Conservation (phyloP, 2,113 vertebrate genomes). For the Aplodontia rufa region DNA sequence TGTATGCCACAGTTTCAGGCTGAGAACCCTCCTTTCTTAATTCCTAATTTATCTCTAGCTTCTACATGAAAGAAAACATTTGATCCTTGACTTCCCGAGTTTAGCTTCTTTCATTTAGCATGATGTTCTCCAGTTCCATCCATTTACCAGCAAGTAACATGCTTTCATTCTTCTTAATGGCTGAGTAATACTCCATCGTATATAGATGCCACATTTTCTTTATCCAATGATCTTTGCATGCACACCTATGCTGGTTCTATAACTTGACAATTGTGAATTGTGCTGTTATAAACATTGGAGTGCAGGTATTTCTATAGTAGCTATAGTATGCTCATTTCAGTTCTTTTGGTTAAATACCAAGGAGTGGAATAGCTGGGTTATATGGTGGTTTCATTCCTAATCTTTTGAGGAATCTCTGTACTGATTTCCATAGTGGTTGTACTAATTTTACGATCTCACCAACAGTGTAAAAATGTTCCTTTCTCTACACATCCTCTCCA, state of each 20-base stretch:
- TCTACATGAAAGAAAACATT: background rate
- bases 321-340: too few relatives aligned
- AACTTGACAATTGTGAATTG: too few relatives aligned
- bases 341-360: too few relatives aligned
- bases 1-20: too few relatives aligned
- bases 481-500: background rate
- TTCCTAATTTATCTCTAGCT: background rate
- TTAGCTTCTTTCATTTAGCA: background rate
- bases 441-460: background rate
- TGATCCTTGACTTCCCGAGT: background rate
- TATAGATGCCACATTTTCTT: background rate
- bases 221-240: too few relatives aligned
- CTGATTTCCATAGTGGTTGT: background rate
- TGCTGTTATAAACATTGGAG: too few relatives aligned
- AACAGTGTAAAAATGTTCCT: background rate
- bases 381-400: background rate
- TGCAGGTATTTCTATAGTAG: too few relatives aligned
- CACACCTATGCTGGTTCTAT: too few relatives aligned
- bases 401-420: background rate
- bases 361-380: background rate
- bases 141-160: background rate
- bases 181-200: background rate
- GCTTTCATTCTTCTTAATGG: background rate
- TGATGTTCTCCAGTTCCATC: background rate
- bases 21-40: background rate